These are phyloP conservation scores for Chrysomela aeneicollis DNA, from an alignment of 2,888 invertebrate genomes.

Conservation along the genomic window DNA sequence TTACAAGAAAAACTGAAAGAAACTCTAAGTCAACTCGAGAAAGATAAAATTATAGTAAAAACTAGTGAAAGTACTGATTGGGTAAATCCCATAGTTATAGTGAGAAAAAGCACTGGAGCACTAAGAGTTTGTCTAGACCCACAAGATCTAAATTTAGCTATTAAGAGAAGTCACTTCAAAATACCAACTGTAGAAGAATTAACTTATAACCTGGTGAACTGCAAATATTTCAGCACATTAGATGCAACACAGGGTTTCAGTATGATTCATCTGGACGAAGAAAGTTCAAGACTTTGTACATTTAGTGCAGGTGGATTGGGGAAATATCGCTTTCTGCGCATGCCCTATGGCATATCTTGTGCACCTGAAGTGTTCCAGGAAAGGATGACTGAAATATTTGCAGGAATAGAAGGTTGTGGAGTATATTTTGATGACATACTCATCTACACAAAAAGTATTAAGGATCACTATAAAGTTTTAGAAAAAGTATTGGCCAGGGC, in stretches of 20 bases:
- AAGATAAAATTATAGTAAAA: constrained; percentile 18
- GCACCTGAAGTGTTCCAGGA: constrained; percentile 6
- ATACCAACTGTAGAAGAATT: constrained; percentile 34
- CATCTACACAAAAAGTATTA: no score
- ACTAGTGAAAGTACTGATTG: constrained; percentile 16
- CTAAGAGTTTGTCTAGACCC: constrained; percentile 35
- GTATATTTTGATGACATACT: no score
- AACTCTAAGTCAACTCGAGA: constrained; percentile 11
- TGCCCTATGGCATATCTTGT: constrained; percentile 4
- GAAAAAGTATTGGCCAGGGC: not conserved
- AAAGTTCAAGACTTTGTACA: constrained; percentile 3
- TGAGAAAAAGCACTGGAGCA: constrained; percentile 22
- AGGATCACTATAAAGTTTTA: not conserved
- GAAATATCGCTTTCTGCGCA: no score
- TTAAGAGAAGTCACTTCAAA: constrained; percentile 22
- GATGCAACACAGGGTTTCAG: constrained; percentile 1
- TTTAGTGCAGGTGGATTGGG: not conserved
- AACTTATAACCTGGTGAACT: constrained; percentile 25
- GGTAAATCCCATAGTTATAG: constrained; percentile 25
- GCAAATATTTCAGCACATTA: constrained; percentile 4
- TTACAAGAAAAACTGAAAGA: constrained; percentile 22
- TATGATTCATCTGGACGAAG: constrained; percentile 7
- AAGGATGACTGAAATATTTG: not conserved
- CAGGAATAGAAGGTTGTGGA: constrained; percentile 2
- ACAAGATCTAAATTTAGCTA: constrained; percentile 21